phyloP scores from a whole-genome alignment of 2,113 vertebrate species.

The Holacanthus passer region DNA sequence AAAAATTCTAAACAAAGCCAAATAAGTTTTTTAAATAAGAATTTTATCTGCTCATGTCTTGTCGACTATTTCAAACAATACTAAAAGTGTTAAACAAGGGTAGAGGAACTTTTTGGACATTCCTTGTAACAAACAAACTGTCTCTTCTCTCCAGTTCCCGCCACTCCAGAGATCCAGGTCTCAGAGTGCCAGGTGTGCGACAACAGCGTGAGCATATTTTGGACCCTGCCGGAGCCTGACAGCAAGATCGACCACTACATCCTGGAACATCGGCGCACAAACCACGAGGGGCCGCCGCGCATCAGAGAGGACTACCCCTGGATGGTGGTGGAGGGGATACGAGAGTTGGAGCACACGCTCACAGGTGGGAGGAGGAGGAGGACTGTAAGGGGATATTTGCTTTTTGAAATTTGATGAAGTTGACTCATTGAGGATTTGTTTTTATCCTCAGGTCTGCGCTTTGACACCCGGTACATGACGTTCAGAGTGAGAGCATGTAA shows the following conservation, averaged over 20 bases:
- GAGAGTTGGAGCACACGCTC: slow-evolving; percentile 88
- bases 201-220: slow-evolving; percentile 90
- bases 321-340: slow-evolving; percentile 96
- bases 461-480: slow-evolving; percentile 95
- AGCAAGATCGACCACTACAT: slow-evolving; percentile 95
- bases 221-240: slow-evolving; percentile 90
- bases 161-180: slow-evolving; percentile 91
- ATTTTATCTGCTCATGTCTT: too few relatives aligned
- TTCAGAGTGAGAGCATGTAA: slow-evolving; percentile 95
- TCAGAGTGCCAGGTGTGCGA: slow-evolving; percentile 93
- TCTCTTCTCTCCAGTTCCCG: slow-evolving; percentile 83
- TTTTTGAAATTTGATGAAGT: not conserved
- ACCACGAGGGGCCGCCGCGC: slow-evolving; percentile 93
- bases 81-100: not conserved
- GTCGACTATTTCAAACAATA: not conserved
- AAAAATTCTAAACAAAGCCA: too few relatives aligned
- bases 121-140: not conserved
- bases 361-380: slow-evolving; percentile 83
- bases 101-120: not conserved
- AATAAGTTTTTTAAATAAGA: too few relatives aligned
- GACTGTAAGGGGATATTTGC: not conserved
- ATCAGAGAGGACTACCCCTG: slow-evolving; percentile 95
- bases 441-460: slow-evolving; percentile 85
- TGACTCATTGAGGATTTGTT: not conserved
- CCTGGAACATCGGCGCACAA: slow-evolving; percentile 92